A percentile compares a stretch with the other conserved stretches of the same genome.
Evolutionary conservation across 2,797 vertebrate species (phyloP).

Genomic region (Phaenicophaeus curvirostris): DNA sequence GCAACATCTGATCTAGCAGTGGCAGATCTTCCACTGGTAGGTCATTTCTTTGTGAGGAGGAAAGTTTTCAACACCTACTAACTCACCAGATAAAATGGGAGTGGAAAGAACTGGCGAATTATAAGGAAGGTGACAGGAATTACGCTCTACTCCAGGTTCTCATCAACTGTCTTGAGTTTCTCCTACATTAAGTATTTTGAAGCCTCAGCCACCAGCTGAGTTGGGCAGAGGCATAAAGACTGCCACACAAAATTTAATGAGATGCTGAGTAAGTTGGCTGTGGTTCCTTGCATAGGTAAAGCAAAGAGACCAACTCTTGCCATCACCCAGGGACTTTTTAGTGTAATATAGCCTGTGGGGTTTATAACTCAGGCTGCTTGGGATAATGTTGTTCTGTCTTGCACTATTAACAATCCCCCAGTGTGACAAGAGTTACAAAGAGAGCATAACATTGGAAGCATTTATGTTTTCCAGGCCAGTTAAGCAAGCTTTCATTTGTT

Average conservation of each 20-base stretch:
- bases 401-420: neutral
- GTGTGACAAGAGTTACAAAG: neutral
- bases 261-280: neutral
- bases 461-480: constrained; percentile 36
- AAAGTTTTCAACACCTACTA: neutral
- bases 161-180: neutral
- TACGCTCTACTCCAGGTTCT: neutral
- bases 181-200: neutral
- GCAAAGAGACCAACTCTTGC: neutral
- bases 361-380: constrained; percentile 17
- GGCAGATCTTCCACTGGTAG: neutral
- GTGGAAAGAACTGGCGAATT: neutral
- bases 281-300: neutral
- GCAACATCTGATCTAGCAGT: neutral
- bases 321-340: neutral
- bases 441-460: neutral
- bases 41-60: neutral
- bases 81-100: neutral
- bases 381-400: neutral
- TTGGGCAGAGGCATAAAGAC: neutral
- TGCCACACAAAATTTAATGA: neutral
- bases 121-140: neutral
- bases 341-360: neutral
- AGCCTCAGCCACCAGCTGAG: neutral
- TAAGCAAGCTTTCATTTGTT: constrained; percentile 42